Base-by-base conservation (phyloP, 2,113 vertebrate species). In the Paramisgurnus dabryanus region DNA sequence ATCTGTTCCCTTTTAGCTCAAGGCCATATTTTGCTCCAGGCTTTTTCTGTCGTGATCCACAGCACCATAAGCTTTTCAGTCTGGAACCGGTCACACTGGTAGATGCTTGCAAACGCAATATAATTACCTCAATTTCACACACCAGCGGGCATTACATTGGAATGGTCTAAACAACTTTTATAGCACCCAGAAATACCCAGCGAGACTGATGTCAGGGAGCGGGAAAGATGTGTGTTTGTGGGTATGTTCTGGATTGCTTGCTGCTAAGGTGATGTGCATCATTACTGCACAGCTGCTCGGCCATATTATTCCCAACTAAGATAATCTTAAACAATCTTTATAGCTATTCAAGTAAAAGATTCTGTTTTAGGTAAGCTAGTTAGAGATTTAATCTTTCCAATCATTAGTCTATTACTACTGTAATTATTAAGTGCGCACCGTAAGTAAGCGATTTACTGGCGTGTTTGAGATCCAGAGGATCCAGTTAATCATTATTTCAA, bases 401-500 rank as follows among this genome's bases (percentile, higher is more conserved):
- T 49, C 58, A 27, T 63, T 75, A 39, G 73, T 50, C 58, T 34
- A 18, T 47, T 75, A 74, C 71, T 74, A 75, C 73, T 50, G 58
- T 63, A 39, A 63, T 76, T 50, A 60, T 73, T 45, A 45, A 60
- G 10, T 4, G 50, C 22, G 70, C 39, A 13, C 39, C 53, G 22
- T 8, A 10, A 73, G 53, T 39, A 60, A 43, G 4, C 43, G 10
- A n/a, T 60, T 73, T 13, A 57, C 15, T 73, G 3, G 60, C 0
- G 41, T 22, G 55, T 72, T 41, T 41, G n/a, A 72, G 50, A 57
- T 55, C 13, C 49, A 55, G 49, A 58, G 4, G 68, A 50, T 53
- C 11, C 57, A 67, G 89, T 91, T 87, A 87, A 86, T 88, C 72
- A 87, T 90, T 89, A 75, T 85, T 84, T 78, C 17, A 17, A 81